Percentiles rank a stretch among this genome's conserved stretches.
Evolutionary conservation across 2,888 invertebrate genomes (phyloP).

Genomic region (Athalia circularis): DNA sequence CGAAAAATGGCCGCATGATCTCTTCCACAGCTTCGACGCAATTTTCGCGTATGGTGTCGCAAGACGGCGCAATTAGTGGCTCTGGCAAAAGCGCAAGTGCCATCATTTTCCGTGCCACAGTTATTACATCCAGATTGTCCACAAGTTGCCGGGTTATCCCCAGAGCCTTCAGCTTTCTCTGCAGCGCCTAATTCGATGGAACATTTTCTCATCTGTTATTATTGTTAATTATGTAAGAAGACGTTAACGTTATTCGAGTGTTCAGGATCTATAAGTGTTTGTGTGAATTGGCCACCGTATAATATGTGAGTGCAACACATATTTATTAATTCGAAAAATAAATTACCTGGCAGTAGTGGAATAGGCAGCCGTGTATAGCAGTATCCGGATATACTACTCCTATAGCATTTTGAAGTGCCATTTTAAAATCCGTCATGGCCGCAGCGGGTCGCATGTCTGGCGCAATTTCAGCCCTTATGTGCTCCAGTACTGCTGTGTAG

Average conservation of each 20-base stretch:
- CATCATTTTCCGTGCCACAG: background rate
- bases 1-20: background rate
- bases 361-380: conserved; percentile 9
- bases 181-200: conserved; percentile 4
- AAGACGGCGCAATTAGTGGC: background rate
- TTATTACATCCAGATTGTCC: background rate
- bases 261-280: background rate
- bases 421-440: conserved; percentile 4
- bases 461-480: background rate
- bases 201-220: background rate
- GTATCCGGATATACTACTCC: background rate
- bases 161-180: conserved; percentile 12
- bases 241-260: no score
- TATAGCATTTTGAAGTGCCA: conserved; percentile 6
- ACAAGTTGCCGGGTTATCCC: background rate
- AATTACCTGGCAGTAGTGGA: conserved; percentile 10
- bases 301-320: background rate
- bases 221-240: background rate
- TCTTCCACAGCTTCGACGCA: conserved; percentile 3
- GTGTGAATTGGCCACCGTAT: background rate
- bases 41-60: background rate
- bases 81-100: background rate
- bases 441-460: background rate
- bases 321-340: background rate
- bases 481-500: conserved; percentile 1